Base-by-base conservation (phyloP, 92 coral and sea anemone genomes). In the Ricordea florida region DNA sequence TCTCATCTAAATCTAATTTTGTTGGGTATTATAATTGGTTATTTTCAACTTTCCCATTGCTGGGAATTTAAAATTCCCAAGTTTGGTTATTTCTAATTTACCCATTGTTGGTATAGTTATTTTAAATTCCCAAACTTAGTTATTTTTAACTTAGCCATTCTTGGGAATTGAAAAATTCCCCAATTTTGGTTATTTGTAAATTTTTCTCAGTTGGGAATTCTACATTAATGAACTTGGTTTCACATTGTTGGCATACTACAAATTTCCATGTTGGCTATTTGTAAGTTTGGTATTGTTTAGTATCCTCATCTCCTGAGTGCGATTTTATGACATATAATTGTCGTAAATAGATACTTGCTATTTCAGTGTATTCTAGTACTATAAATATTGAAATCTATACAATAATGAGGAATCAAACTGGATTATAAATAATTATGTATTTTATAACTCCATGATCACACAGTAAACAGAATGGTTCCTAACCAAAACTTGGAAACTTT, bases 371-470 rank as follows among this genome's bases (percentile, higher is more conserved):
- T 48, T 30, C 24, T 30, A 48, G 57, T n/a, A 48, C 57, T 48
- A 16, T 48, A 48, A 48, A n/a, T n/a, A 48, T 48, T 48, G 3
- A 30, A 48, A 48, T 48, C 57, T 48, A 48, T 48, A 48, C 57
- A 0, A 48, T 18, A 48, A 48, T 48, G 57, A 30, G 57, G 57
- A 48, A 48, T 48, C 57, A 48, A 48, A 48, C 57, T 48, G 57
- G 57, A 48, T 48, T 48, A 48, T 10, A 48, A 48, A 48, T 48
- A 48, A 48, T 48, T 48, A 18, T 48, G 27, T 48, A 48, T 16
- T 48, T 48, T 16, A 2, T 48, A 48, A 48, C 24, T 48, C 57
- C 57, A 48, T 48, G 57, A 48, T 48, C 57, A 48, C 57, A 48
- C 57, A 48, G 18, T 48, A 48, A 48, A 48, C 57, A 48, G 22